Base-by-base conservation (phyloP, 2,888 invertebrate species). In the Gnatocerus cornutus region DNA sequence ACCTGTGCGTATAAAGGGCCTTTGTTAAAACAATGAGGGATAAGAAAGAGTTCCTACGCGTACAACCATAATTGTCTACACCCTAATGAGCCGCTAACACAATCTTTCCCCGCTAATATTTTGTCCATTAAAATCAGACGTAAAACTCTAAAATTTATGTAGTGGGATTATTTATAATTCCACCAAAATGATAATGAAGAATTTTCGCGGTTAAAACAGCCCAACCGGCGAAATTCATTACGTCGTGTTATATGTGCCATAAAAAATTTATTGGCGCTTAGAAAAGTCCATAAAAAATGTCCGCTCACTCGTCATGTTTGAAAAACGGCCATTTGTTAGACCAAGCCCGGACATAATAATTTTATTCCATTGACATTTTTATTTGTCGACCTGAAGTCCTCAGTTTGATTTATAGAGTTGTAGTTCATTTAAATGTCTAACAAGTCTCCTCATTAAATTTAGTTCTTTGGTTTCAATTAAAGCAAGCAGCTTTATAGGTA, bases 301-400 rank as follows among this genome's bases (percentile, higher is more conserved):
- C 37, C 14, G 39, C 14, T 16, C 39, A 37, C 39, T 39, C 55
- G 39, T 16, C 14, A 55, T 39, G 14, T 55, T 55, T 37, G 21
- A 55, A 55, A 55, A 55, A 55, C 55, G 55, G 55, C 37, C 39
- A 33, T 33, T 52, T 52, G 52, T 52, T 52, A 10, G 37, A 55
- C 39, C 55, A 39, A 52, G 13, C 21, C 52, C 52, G 55, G 33
- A 37, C 55, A 55, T 30, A 10, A 52, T 52, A 52, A 41, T 37
- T 37, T 27, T 48, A 16, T 10, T 10, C 48, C 16, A 48, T 21
- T 48, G 48, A 27, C 48, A 10, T 48, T 48, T 48, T 48, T 48
- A 48, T 27, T 16, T 10, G 16, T 6, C 9, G 48, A 9, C 48
- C n/a, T 48, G 48, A 48, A 10, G 16, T 48, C 48, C 9, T 48